Conservation (phyloP, 2,113 vertebrate species). For the Scomber colias region DNA sequence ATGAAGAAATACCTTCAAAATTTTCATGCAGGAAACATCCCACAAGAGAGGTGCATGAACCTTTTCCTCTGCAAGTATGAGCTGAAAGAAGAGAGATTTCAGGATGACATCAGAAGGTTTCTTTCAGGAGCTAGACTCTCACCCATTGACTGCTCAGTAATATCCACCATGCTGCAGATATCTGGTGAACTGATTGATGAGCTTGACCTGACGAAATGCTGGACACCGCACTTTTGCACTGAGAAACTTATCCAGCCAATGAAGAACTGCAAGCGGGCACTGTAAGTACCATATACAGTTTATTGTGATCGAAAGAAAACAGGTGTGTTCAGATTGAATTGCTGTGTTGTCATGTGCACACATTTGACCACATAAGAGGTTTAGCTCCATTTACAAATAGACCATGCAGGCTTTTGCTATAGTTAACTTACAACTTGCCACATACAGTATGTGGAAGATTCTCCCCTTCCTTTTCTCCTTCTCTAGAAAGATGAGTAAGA, state of each 20-base stretch:
- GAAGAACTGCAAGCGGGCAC: constrained; percentile 10
- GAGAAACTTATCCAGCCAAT: constrained; percentile 1
- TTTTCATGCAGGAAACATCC: constrained; percentile 3
- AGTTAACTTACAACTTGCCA: no score
- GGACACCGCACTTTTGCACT: not conserved
- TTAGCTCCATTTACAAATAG: no score
- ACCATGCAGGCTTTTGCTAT: no score
- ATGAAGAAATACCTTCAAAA: constrained; percentile 17
- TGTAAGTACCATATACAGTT: constrained; percentile 1
- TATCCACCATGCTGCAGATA: constrained; percentile 25
- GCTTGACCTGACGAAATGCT: constrained; percentile 21
- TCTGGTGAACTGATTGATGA: constrained; percentile 9
- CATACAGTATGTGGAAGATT: no score
- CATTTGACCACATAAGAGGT: no score
- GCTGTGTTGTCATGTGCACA: no score
- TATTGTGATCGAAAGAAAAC: not conserved
- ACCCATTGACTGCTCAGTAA: not conserved
- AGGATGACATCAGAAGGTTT: constrained; percentile 19
- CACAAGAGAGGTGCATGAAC: not conserved
- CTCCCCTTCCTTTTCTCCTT: no score
- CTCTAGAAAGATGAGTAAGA: no score
- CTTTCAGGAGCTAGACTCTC: not conserved
- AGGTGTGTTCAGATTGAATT: no score
- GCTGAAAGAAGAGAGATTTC: constrained; percentile 13
- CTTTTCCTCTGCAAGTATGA: constrained; percentile 44